Evolutionary conservation across 1,140 invertebrate genomes (phyloP), one percentile per base, ranked within the genome.

Genomic region (Choristoneura fumiferana): DNA sequence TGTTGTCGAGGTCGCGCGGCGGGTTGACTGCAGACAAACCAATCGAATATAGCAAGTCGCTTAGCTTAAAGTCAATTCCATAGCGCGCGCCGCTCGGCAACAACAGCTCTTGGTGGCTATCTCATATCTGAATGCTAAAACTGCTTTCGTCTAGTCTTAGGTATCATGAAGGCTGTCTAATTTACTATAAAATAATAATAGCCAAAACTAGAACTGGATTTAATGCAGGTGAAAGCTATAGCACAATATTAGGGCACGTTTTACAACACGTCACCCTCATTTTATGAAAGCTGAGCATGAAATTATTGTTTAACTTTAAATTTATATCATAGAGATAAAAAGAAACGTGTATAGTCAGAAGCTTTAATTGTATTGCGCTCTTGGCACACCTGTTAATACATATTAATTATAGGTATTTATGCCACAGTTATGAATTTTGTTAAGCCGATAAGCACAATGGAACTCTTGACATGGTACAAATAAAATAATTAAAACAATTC

Each of bases 11-110:
- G 34, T 61, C 71, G 52, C 33, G 33, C 54, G 60, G 18, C 29
- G 45, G 58, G 62, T 57, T 60, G 22, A 58, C 45, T 38, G 66
- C 34, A 53, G 59, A 49, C 18, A 59, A 59, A 53, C n/a, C 56
- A 55, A 60, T 60, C 53, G 22, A 38, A 38, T 35, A 63, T 12
- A 49, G 22, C 43, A 49, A 49, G 18, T 49, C 43, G 43, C 43
- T 49, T 14, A 33, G 43, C 43, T 17, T 17, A 4, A 18, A 6
- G 22, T 6, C 6, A 9, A 33, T 10, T 49, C 43, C 43, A 49
- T 8, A 49, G 18, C 43, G 10, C 9, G 22, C 14, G 15, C 40
- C 18, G 43, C 43, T 22, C 43, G 43, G 43, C 43, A 49, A 4
- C 12, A n/a, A 17, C 13, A 15, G 29, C 43, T 13, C 15, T n/a